Conservation (phyloP, 2,113 vertebrate genomes). For the Merops nubicus region DNA sequence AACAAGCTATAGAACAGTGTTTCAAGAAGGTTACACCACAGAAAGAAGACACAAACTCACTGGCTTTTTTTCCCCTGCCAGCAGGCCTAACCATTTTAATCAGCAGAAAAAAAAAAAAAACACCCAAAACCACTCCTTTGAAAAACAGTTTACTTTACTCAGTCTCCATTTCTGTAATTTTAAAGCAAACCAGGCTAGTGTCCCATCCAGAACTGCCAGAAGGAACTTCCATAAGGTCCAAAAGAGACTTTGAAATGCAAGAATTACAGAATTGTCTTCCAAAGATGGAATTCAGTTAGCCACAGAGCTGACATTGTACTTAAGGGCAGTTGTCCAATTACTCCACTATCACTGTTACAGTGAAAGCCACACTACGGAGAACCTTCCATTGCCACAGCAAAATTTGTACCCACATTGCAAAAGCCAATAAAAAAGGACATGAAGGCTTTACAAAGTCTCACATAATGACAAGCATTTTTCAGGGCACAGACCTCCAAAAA, state of each 20-base stretch:
- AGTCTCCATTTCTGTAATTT: not conserved
- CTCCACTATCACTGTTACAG: not conserved
- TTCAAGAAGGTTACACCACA: not conserved
- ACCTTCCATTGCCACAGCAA: not conserved
- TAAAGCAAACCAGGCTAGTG: not conserved
- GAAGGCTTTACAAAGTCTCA: not conserved
- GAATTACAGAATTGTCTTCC: not conserved
- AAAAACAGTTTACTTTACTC: not conserved
- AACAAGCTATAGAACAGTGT: not conserved
- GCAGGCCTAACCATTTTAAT: not conserved
- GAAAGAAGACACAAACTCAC: not conserved
- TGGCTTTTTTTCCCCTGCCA: not conserved
- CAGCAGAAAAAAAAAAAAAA: conserved; percentile 4
- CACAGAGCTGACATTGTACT: not conserved
- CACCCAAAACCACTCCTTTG: not conserved
- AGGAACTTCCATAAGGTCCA: not conserved
- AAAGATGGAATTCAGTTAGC: not conserved
- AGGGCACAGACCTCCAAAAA: not conserved
- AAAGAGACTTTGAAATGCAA: not conserved
- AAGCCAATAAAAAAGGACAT: not conserved
- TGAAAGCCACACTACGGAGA: not conserved
- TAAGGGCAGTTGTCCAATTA: not conserved
- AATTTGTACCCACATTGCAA: not conserved
- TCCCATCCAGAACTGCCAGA: not conserved
- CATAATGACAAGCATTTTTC: not conserved